Conservation (phyloP, 2,113 vertebrate species). For the Lethenteron reissneri region DNA sequence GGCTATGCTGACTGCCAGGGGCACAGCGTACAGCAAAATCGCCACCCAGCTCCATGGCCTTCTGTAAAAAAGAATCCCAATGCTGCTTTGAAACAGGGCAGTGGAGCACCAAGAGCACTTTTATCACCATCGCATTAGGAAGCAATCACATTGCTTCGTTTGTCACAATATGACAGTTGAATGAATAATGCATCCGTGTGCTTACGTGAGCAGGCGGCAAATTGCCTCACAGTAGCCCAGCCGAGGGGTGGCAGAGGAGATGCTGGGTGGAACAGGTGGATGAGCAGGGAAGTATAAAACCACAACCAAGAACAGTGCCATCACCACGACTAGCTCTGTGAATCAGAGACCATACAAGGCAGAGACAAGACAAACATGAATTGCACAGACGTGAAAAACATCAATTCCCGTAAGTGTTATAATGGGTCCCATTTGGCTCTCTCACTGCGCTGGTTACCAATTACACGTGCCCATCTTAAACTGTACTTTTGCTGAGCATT, state of each 20-base stretch:
- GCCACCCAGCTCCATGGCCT: not conserved
- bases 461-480: no score
- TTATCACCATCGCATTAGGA: no score
- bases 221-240: slow-evolving; percentile 80
- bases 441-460: not conserved
- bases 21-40: slow-evolving; percentile 3
- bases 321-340: slow-evolving; percentile 54
- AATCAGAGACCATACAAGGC: slow-evolving; percentile 8
- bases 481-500: no score
- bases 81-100: not conserved
- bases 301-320: slow-evolving; percentile 45
- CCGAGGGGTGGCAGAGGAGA: slow-evolving; percentile 75
- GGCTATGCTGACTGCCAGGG: not conserved
- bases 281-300: slow-evolving; percentile 70
- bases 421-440: not conserved
- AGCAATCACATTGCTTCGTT: no score
- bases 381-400: no score
- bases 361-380: slow-evolving; percentile 6
- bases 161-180: no score
- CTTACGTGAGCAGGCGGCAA: slow-evolving; percentile 58
- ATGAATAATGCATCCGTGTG: no score
- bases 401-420: no score
- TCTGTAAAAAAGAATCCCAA: not conserved
- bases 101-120: not conserved
- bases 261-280: slow-evolving; percentile 69